These are phyloP conservation scores for Plectropomus leopardus DNA, from an alignment of 2,113 vertebrate genomes.

Conservation along the genomic window DNA sequence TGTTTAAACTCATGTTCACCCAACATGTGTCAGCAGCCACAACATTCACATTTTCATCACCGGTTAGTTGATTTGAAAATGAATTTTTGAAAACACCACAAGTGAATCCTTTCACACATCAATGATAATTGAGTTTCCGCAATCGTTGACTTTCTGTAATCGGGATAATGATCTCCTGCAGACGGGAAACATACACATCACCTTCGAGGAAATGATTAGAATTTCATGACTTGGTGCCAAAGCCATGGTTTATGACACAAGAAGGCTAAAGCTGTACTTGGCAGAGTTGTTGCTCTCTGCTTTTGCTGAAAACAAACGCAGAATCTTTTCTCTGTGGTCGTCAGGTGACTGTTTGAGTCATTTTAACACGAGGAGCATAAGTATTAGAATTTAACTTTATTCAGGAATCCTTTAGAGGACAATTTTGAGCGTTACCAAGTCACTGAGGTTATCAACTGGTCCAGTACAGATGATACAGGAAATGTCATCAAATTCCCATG, in stretches of 20 bases:
- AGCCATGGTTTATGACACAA: slow-evolving; percentile 44
- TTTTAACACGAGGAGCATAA: background rate
- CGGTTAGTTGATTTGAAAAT: background rate
- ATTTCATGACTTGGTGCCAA: slow-evolving; percentile 17
- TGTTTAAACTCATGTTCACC: slow-evolving; percentile 14
- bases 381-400: background rate
- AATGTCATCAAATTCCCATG: no score
- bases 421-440: background rate
- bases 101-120: background rate
- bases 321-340: background rate
- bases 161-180: background rate
- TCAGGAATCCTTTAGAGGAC: background rate
- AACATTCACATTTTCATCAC: background rate
- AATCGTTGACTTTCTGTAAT: background rate
- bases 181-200: background rate
- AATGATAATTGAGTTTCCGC: background rate
- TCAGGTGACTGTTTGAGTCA: slow-evolving; percentile 22
- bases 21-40: background rate
- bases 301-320: slow-evolving; percentile 18
- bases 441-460: no score
- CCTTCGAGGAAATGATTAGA: background rate
- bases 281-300: slow-evolving; percentile 7
- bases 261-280: slow-evolving; percentile 36
- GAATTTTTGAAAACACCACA: background rate
- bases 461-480: no score